Base-by-base conservation (phyloP, 2,888 invertebrate species). In the Seira musarum region DNA sequence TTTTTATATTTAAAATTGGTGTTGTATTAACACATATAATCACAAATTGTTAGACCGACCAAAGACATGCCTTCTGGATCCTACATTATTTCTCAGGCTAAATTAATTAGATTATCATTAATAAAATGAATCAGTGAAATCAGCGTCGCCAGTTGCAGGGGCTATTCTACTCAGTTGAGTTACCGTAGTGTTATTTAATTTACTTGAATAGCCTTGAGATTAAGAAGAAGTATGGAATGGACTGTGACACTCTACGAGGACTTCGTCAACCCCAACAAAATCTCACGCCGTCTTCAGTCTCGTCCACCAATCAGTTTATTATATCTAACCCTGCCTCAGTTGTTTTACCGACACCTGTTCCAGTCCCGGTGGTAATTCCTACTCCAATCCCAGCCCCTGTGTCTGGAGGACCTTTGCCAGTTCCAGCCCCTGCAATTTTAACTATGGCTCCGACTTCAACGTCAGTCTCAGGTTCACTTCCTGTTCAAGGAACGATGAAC, bases 151-250 rank as follows among this genome's bases (percentile, higher is more conserved):
- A n/a, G n/a, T n/a, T n/a, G n/a, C n/a, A n/a, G n/a, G n/a, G n/a
- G n/a, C n/a, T n/a, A n/a, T n/a, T n/a, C n/a, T n/a, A n/a, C n/a
- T n/a, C n/a, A n/a, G n/a, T n/a, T n/a, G n/a, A n/a, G n/a, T n/a
- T n/a, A n/a, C n/a, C n/a, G n/a, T n/a, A n/a, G n/a, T n/a, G n/a
- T n/a, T n/a, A n/a, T n/a, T n/a, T n/a, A n/a, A n/a, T n/a, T 30
- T 30, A 30, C 30, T 19, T 60, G 10, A 21, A 60, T 22, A 60
- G 60, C 21, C 60, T 76, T 6, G 81, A 79, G 25, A 84, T 85
- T 10, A 82, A 83, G 60, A 60, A 35, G 6, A 83, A 79, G 19
- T 72, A 83, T 67, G 83, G 84, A 8, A 81, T 87, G 76, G 87
- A 87, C 49, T 74, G 81, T 21, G 83, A 79, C 0, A 71, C 86